Conservation (phyloP, 2,888 invertebrate species). For the Adelognathus sp. region DNA sequence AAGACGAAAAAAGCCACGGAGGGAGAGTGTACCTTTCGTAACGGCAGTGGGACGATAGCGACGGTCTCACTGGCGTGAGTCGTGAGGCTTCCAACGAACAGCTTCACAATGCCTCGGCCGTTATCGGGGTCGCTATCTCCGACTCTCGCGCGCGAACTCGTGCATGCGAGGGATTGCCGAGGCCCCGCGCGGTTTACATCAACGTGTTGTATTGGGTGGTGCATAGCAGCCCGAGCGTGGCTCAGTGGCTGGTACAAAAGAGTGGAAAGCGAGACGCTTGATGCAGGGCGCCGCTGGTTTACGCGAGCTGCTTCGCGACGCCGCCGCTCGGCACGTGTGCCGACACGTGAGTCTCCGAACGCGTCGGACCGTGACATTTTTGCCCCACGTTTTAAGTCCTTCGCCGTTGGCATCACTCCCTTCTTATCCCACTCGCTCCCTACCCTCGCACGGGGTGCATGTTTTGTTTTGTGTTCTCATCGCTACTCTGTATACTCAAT, state of each 20-base stretch:
- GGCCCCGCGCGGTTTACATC: background rate
- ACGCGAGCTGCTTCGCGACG: conserved; percentile 61
- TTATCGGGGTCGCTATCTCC: background rate
- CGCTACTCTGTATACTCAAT: background rate
- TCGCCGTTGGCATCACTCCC: conserved; percentile 44
- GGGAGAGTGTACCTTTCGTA: background rate
- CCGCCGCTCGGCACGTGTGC: conserved; percentile 76
- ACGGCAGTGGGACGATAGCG: conserved; percentile 6
- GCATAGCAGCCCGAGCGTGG: background rate
- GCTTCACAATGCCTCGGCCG: background rate
- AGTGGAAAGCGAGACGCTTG: background rate
- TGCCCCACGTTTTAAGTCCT: conserved; percentile 59
- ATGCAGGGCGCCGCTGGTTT: background rate
- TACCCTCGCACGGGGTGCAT: conserved; percentile 50
- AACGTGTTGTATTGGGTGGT: background rate
- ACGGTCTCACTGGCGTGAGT: conserved; percentile 67
- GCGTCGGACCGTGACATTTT: conserved; percentile 77
- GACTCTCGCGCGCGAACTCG: background rate
- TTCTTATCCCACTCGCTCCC: conserved; percentile 50
- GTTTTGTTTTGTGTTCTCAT: conserved; percentile 7
- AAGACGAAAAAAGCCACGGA: no score
- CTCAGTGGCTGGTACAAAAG: conserved; percentile 51
- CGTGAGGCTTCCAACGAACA: conserved; percentile 28
- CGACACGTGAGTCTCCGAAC: conserved; percentile 77
- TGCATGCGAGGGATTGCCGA: background rate